Conservation (phyloP, 2,113 vertebrate species). For the Phocoena phocoena region DNA sequence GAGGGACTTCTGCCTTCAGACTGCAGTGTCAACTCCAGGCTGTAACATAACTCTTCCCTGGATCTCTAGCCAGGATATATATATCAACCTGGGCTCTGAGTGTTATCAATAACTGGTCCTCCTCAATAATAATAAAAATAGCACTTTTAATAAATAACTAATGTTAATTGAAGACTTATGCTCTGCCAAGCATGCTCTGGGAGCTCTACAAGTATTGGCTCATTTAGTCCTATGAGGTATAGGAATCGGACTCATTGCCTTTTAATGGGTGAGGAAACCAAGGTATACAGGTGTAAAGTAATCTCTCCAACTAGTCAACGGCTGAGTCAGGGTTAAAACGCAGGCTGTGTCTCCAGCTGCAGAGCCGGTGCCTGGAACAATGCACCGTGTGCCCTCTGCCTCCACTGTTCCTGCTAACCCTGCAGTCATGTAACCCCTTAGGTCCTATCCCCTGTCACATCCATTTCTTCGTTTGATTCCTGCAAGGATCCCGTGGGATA, state of each 20-base stretch:
- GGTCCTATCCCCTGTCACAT: rapidly evolving
- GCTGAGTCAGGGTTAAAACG: rapidly evolving
- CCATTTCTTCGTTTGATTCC: neutral
- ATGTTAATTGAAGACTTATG: rapidly evolving
- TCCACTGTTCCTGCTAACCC: no score
- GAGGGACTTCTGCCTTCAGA: neutral
- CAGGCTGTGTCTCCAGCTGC: rapidly evolving
- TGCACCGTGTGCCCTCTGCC: rapidly evolving
- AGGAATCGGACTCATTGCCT: no score
- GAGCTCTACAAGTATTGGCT: neutral
- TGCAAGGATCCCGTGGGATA: rapidly evolving
- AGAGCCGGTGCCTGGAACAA: neutral
- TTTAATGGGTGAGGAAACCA: neutral
- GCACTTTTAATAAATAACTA: rapidly evolving
- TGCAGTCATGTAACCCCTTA: rapidly evolving
- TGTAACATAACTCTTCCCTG: no score
- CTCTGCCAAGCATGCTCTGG: no score
- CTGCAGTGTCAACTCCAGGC: neutral
- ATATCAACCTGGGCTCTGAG: neutral
- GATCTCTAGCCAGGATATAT: neutral
- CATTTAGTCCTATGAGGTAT: neutral
- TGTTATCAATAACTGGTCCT: no score
- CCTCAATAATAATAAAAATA: neutral
- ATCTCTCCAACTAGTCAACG: rapidly evolving
- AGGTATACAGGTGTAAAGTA: neutral